Evolutionary conservation across 2,113 vertebrate species (phyloP).

Genomic region (Himantopus leucocephalus): DNA sequence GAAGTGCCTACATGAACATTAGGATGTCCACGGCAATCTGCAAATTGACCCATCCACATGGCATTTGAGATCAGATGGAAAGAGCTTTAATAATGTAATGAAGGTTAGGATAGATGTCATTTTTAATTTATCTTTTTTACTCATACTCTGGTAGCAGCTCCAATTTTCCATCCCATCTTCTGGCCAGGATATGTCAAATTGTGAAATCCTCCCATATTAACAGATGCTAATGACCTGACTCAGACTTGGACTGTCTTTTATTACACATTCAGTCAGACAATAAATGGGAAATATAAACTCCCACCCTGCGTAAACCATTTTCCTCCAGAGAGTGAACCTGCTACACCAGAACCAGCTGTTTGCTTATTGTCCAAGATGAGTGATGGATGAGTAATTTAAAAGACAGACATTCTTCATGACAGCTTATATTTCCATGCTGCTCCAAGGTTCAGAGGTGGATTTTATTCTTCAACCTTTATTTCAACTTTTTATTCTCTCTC

Average conservation of each 20-base stretch:
- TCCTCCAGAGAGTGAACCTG: conserved; percentile 1
- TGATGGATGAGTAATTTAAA: conserved; percentile 29
- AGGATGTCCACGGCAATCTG: conserved; percentile 66
- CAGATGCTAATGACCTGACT: conserved; percentile 24
- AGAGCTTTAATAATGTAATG: conserved; percentile 50
- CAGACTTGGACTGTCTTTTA: conserved; percentile 14
- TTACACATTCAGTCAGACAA: background rate
- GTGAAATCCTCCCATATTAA: conserved; percentile 35
- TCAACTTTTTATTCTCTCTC: background rate
- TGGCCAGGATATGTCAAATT: conserved; percentile 1
- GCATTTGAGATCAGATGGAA: conserved; percentile 54
- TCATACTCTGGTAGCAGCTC: background rate
- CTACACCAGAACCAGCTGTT: background rate
- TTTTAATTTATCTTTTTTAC: conserved; percentile 35
- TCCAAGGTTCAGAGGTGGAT: background rate
- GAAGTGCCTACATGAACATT: conserved; percentile 63
- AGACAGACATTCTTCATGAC: background rate
- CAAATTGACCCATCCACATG: conserved; percentile 66
- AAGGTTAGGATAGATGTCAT: conserved; percentile 42
- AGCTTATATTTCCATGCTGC: conserved; percentile 10
- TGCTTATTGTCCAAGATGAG: background rate
- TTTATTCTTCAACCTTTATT: conserved; percentile 10
- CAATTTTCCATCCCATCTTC: background rate
- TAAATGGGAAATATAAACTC: conserved; percentile 25
- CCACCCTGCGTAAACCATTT: background rate